These are phyloP conservation scores for Notocelia uddmanniana DNA, from an alignment of 2,888 invertebrate species.

Conservation along the genomic window DNA sequence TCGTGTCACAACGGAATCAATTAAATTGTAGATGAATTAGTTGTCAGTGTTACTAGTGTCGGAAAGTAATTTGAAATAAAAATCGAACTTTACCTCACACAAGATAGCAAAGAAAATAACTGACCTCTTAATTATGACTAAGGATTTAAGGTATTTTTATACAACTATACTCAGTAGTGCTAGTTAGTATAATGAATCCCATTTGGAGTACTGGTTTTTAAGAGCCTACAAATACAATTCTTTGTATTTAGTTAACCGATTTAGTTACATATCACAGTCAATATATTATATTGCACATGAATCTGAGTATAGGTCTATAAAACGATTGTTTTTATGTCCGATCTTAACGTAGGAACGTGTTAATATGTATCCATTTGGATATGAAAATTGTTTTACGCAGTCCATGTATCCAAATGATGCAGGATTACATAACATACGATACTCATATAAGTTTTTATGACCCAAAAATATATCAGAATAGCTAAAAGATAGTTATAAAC, in stretches of 20 bases:
- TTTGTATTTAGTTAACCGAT: background rate
- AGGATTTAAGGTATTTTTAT: conserved; percentile 34
- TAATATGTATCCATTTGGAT: too few species aligned
- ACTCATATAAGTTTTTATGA: too few species aligned
- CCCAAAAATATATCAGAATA: too few species aligned
- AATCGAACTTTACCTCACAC: background rate
- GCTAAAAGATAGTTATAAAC: too few species aligned
- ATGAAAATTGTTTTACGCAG: too few species aligned
- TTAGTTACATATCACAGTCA: background rate
- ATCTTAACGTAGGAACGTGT: too few species aligned
- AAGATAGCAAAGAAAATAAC: background rate
- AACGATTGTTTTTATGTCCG: too few species aligned
- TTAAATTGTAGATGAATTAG: too few species aligned
- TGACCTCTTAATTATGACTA: conserved; percentile 8
- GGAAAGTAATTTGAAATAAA: background rate
- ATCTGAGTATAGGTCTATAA: background rate
- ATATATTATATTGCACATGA: background rate
- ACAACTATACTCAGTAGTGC: conserved; percentile 14
- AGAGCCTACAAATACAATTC: background rate
- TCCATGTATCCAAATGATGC: too few species aligned
- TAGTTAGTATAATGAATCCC: background rate
- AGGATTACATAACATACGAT: too few species aligned
- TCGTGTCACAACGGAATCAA: too few species aligned
- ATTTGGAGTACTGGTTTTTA: conserved; percentile 6
- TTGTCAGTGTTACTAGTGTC: too few species aligned